Evolutionary conservation across 2,797 vertebrate genomes (phyloP), one percentile per base, ranked within the genome.

Genomic region (Sebastes alutus): DNA sequence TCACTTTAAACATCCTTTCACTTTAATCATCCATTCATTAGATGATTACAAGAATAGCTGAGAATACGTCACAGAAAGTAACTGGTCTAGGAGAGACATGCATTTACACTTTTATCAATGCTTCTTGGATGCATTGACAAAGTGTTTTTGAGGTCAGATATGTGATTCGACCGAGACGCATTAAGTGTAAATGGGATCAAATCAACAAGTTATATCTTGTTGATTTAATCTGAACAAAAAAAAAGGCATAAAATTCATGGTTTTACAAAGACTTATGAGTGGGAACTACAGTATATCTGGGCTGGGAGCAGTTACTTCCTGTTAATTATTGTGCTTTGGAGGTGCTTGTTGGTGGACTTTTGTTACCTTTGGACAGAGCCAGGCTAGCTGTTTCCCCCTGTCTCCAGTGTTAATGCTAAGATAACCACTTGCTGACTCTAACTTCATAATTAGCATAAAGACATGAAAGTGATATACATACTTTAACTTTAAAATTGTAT

Each of bases 321-420:
- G 60, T 14, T 33, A 22, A 63, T 63, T 22, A 22, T 1, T 0
- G 6, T 35, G 63, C 63, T 65, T 27, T 46, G 3, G 13, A 49
- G 9, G 38, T 18, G 38, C 35, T 11, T 8, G 33, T 10, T 22
- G 14, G 14, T 23, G 22, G 35, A 29, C 9, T 46, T 38, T 27
- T 46, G 23, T 65, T 65, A 10, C 23, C 23, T 42, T 46, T 46
- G 23, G 23, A 46, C 63, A 49, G 18, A 49, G 46, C 0, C 46
- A 49, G 46, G 46, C 46, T 49, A 49, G 46, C 46, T 46, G 46
- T 49, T 49, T 49, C 46, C 46, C 18, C 46, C 0, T 49, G 42
- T 49, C 46, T 49, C 46, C 0, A 0, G 42, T 49, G 0, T 49
- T 49, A 0, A 49, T 49, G 42, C 46, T 49, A 49, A 49, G 0